Base-by-base conservation (phyloP, 2,888 invertebrate species). In the Hylaea fasciaria region DNA sequence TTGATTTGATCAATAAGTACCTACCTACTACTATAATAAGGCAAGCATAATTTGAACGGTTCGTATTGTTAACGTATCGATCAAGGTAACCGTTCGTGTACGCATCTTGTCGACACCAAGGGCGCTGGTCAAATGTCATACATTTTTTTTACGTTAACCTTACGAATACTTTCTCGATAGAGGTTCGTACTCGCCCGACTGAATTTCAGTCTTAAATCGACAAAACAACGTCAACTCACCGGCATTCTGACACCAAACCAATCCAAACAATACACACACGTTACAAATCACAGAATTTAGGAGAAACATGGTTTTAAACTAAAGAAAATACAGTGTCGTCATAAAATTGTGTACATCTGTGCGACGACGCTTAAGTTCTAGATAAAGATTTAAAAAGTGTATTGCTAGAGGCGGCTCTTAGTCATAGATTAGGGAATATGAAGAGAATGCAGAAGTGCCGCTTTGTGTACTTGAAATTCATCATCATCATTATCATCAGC, bases 371-470 rank as follows among this genome's bases (percentile, higher is more conserved):
- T 49, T 28, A 29, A 22, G 54, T 50, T 50, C 1, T 29, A 50
- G 48, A 59, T 49, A 49, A 54, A 49, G 22, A 41, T 40, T 59
- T 43, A 1, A 43, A 52, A 48, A 47, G 39, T 17, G 14, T 28
- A 41, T 50, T 45, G 39, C 40, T 8, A 13, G 40, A 47, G 46
- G 28, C 41, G 54, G 35, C 41, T 50, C 40, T 39, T 40, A 8
- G 16, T 44, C 64, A 61, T 17, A 57, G 60, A 64, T 60, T 57
- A 58, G 29, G 55, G 45, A 47, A 62, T 46, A 61, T 39, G 16
- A n/a, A 35, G 37, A 37, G 14, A 3, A 1, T 43, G 40, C 39
- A 53, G 61, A 62, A 52, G 48, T 12, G 39, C 14, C 29, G n/a
- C 17, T 0, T 32, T 45, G 12, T 7, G 9, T 22, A 22, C 22